Evolutionary conservation across 2,888 invertebrate species (phyloP).

Genomic region (Barypeithes pellucidus): DNA sequence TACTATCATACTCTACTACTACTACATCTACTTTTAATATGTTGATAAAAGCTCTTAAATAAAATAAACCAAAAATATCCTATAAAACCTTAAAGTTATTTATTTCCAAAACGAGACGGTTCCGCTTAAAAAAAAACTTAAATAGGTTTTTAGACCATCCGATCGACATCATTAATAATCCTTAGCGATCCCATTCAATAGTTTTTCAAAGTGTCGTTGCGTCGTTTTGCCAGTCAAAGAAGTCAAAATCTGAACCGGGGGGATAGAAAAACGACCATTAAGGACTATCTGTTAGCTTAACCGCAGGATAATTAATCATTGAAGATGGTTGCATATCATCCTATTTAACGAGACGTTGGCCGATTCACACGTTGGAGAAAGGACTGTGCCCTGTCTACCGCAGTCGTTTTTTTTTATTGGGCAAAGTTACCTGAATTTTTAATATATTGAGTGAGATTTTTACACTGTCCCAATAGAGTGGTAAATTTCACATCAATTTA

Average conservation of each 20-base stretch:
- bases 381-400: slow-evolving; percentile 9
- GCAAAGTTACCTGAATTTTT: slow-evolving; percentile 9
- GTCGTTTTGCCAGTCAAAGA: slow-evolving; percentile 48
- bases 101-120: background rate
- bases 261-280: slow-evolving; percentile 61
- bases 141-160: slow-evolving; percentile 46
- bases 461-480: too few species aligned
- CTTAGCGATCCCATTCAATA: slow-evolving; percentile 64
- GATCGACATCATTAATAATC: slow-evolving; percentile 69
- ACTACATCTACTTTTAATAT: too few species aligned
- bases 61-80: background rate
- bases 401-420: slow-evolving; percentile 29
- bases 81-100: slow-evolving; percentile 3
- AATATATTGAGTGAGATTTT: slow-evolving; percentile 6
- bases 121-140: slow-evolving; percentile 31
- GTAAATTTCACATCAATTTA: too few species aligned
- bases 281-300: slow-evolving; percentile 68
- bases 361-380: slow-evolving; percentile 61
- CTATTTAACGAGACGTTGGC: slow-evolving; percentile 66
- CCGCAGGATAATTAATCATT: slow-evolving; percentile 70
- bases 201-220: slow-evolving; percentile 57
- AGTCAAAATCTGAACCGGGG: slow-evolving; percentile 43
- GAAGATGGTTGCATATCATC: slow-evolving; percentile 69
- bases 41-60: too few species aligned
- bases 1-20: too few species aligned